Conservation (phyloP, 2,888 invertebrate genomes). For the Malthinus seriepunctatus region DNA sequence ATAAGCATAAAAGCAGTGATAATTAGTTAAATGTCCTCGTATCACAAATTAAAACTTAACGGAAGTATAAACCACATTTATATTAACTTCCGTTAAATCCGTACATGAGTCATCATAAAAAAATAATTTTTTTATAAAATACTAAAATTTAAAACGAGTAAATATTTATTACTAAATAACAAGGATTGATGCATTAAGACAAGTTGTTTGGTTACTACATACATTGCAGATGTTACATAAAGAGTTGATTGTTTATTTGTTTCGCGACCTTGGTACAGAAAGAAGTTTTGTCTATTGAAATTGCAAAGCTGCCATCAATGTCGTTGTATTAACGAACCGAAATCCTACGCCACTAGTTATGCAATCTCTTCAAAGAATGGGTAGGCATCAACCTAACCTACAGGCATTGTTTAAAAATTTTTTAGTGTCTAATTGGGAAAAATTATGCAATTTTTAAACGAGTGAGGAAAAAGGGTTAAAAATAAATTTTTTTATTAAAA, state of each 20-base stretch:
- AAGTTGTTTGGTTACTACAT: too few relatives aligned
- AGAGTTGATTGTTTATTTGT: constrained; percentile 36
- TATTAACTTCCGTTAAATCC: constrained; percentile 3
- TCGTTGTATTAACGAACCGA: constrained; percentile 31
- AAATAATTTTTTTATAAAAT: not conserved
- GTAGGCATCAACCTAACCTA: too few relatives aligned
- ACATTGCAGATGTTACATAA: constrained; percentile 31
- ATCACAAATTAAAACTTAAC: not conserved
- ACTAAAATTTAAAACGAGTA: too few relatives aligned
- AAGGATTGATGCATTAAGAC: too few relatives aligned
- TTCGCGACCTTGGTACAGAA: constrained; percentile 38
- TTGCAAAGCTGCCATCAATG: constrained; percentile 21
- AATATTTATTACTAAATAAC: too few relatives aligned
- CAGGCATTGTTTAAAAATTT: too few relatives aligned
- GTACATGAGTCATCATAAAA: not conserved
- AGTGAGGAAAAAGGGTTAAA: too few relatives aligned
- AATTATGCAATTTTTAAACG: too few relatives aligned
- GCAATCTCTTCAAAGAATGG: constrained; percentile 10
- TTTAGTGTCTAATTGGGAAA: too few relatives aligned
- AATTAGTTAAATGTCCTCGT: too few relatives aligned
- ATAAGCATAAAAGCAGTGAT: too few relatives aligned
- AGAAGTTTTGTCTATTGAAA: constrained; percentile 36
- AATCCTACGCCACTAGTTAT: constrained; percentile 23
- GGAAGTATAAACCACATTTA: not conserved
- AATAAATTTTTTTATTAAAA: too few relatives aligned